phyloP scores from a whole-genome alignment of 1,140 invertebrate genomes.

The Pentalonia nigronervosa region DNA sequence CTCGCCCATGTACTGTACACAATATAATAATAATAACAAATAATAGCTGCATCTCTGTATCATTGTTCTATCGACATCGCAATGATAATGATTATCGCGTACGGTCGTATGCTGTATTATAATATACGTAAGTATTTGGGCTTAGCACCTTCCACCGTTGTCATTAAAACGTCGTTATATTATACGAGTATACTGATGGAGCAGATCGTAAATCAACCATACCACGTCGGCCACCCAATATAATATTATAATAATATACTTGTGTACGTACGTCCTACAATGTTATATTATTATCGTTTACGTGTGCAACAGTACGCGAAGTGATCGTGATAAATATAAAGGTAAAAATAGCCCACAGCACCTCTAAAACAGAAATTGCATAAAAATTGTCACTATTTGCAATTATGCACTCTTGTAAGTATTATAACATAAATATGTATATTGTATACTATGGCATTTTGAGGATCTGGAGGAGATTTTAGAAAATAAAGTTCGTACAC shows the following conservation, averaged over 20 bases:
- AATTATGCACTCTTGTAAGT: background rate
- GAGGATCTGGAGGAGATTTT: background rate
- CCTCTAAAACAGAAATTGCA: background rate
- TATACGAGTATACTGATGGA: background rate
- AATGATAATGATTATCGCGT: constrained; percentile 10
- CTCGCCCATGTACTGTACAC: background rate
- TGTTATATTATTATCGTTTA: background rate
- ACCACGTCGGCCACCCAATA: background rate
- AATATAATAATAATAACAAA: constrained; percentile 5
- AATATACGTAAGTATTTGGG: background rate
- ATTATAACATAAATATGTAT: background rate
- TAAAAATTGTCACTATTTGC: background rate
- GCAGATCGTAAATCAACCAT: constrained; percentile 30
- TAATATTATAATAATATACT: background rate
- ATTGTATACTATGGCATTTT: background rate
- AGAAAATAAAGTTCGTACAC: background rate
- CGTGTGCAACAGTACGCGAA: background rate
- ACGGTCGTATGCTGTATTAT: background rate
- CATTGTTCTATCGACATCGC: constrained; percentile 25
- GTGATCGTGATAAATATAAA: background rate
- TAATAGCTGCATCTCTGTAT: background rate
- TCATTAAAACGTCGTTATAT: constrained; percentile 7
- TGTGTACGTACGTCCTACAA: background rate
- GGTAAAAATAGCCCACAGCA: background rate
- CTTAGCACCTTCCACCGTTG: background rate